Evolutionary conservation across 2,888 invertebrate species (phyloP).

Genomic region (Prenolepis imparis): DNA sequence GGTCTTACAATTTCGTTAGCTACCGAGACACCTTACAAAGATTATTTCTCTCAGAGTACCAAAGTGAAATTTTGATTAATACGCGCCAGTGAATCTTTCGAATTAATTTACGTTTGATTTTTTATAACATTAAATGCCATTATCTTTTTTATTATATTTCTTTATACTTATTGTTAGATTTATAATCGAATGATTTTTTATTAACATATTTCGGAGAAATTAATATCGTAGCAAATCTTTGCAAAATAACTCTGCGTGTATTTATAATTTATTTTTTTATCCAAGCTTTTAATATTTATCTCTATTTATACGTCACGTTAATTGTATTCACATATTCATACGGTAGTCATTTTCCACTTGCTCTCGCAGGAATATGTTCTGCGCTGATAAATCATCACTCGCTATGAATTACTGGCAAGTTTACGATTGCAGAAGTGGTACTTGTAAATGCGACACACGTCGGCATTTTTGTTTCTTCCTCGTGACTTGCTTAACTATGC

Average conservation of each 20-base stretch:
- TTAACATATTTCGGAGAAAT: neutral
- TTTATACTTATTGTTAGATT: neutral
- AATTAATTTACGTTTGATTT: conserved; percentile 29
- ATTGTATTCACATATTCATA: conserved; percentile 1
- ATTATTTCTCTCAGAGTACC: neutral
- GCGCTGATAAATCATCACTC: conserved; percentile 36
- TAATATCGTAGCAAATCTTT: neutral
- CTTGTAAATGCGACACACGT: conserved; percentile 40
- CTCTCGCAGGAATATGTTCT: conserved; percentile 21
- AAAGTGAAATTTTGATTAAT: conserved; percentile 32
- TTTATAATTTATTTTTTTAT: neutral
- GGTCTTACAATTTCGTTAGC: conserved; percentile 20
- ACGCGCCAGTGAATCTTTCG: conserved; percentile 1
- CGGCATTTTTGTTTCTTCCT: conserved; percentile 39
- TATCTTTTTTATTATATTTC: neutral
- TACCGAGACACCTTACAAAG: conserved; percentile 23
- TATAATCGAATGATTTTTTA: neutral
- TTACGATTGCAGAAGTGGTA: conserved; percentile 34
- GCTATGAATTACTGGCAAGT: conserved; percentile 24
- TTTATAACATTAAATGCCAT: neutral
- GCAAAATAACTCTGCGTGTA: neutral
- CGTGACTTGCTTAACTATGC: conserved; percentile 31
- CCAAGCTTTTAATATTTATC: neutral
- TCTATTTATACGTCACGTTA: neutral
- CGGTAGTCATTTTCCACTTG: conserved; percentile 11